These are phyloP conservation scores for Stenopsyche tienmushanensis DNA, from an alignment of 1,140 invertebrate species.

Conservation along the genomic window DNA sequence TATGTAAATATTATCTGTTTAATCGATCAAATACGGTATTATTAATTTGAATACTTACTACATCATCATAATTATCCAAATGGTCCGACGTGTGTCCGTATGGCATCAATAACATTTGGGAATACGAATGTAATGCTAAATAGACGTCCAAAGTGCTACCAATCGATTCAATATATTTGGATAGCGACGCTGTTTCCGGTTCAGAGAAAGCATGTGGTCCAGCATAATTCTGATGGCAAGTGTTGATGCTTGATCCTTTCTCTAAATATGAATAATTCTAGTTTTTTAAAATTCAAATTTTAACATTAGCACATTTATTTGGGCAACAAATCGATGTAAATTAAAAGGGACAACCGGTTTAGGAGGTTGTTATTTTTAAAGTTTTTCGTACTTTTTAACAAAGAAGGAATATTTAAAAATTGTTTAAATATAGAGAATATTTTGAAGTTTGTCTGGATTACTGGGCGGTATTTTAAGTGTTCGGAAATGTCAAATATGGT, in stretches of 20 bases:
- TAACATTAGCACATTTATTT: constrained; percentile 42
- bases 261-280: constrained; percentile 42
- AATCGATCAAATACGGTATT: too few species aligned
- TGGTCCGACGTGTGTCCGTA: too few species aligned
- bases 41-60: constrained; percentile 50
- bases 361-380: too few species aligned
- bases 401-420: too few species aligned
- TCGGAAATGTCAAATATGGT: too few species aligned
- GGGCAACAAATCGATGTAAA: neutral
- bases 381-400: too few species aligned
- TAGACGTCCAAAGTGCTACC: neutral
- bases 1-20: too few species aligned
- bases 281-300: neutral
- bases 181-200: neutral
- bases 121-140: neutral
- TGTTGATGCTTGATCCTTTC: constrained; percentile 62
- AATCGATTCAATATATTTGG: neutral
- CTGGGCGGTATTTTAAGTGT: too few species aligned
- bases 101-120: neutral
- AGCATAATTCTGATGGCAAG: constrained; percentile 64
- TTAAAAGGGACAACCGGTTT: constrained; percentile 58
- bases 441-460: too few species aligned
- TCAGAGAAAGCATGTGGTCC: neutral
- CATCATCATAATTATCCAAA: too few species aligned
- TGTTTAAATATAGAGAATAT: too few species aligned